phyloP scores from a whole-genome alignment of 2,797 vertebrate species.

The Cheirogaleus major region DNA sequence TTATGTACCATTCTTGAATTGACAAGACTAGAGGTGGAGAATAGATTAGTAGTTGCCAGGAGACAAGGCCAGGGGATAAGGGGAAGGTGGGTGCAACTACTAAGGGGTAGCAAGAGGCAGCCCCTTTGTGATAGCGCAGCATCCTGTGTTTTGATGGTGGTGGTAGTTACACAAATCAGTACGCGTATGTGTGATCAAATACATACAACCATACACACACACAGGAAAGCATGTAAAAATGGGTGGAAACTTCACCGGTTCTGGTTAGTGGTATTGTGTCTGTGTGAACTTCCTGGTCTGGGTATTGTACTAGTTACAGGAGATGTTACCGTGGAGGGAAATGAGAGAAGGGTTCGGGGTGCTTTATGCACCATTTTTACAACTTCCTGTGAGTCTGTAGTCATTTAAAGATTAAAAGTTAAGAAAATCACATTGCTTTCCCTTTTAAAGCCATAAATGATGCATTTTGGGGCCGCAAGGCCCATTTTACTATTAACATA shows the following conservation, averaged over 20 bases:
- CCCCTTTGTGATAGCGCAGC: neutral
- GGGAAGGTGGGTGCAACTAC: neutral
- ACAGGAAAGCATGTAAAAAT: neutral
- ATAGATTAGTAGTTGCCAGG: neutral
- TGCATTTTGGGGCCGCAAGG: neutral
- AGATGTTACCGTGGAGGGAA: rapidly evolving
- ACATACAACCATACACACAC: neutral
- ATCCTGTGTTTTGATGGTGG: neutral
- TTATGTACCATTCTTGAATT: neutral
- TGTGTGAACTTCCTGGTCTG: neutral
- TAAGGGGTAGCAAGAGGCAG: neutral
- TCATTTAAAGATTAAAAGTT: neutral
- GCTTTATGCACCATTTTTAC: neutral
- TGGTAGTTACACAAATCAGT: neutral
- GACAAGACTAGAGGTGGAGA: neutral
- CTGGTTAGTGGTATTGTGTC: neutral
- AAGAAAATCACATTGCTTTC: neutral
- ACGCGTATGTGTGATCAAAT: rapidly evolving
- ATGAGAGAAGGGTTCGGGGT: neutral
- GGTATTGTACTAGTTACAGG: neutral
- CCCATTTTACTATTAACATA: neutral
- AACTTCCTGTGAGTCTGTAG: neutral
- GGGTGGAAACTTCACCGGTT: no score
- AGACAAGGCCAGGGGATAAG: neutral
- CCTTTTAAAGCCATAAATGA: neutral